Evolutionary conservation across 2,797 vertebrate genomes (phyloP).

Genomic region (Coregonus ussuriensis): DNA sequence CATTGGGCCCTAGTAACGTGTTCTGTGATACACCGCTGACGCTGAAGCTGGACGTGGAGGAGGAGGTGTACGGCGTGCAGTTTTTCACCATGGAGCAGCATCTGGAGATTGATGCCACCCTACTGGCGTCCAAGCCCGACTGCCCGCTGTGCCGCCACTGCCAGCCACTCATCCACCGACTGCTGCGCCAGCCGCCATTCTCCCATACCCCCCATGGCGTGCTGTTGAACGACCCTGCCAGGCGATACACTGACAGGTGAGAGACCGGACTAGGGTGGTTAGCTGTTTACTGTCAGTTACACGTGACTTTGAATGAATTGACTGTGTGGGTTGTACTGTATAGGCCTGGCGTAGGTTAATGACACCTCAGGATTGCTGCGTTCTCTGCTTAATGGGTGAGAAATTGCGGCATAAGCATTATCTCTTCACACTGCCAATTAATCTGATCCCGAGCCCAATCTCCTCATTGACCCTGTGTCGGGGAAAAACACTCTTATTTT

Average conservation of each 20-base stretch:
- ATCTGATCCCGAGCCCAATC: neutral
- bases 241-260: constrained; percentile 90
- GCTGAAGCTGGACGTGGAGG: constrained; percentile 82
- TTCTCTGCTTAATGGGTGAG: neutral
- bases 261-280: neutral
- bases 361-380: neutral
- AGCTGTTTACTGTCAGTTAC: neutral
- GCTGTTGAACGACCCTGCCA: constrained; percentile 78
- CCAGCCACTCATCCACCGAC: constrained; percentile 84
- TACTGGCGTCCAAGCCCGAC: constrained; percentile 86
- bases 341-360: neutral
- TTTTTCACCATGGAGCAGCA: constrained; percentile 96
- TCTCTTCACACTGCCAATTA: neutral
- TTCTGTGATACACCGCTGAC: constrained; percentile 95
- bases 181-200: constrained; percentile 87
- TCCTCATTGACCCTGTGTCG: constrained; percentile 2
- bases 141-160: constrained; percentile 81
- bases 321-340: neutral
- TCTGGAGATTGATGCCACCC: constrained; percentile 93
- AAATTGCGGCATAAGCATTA: neutral
- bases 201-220: constrained; percentile 71
- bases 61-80: constrained; percentile 90
- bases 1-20: constrained; percentile 89
- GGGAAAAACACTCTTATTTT: neutral
- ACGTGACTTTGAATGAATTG: neutral